Percentiles rank a stretch among this genome's conserved stretches.
phyloP scores from a whole-genome alignment of 1,140 invertebrate species.

The Micrasema longulum region DNA sequence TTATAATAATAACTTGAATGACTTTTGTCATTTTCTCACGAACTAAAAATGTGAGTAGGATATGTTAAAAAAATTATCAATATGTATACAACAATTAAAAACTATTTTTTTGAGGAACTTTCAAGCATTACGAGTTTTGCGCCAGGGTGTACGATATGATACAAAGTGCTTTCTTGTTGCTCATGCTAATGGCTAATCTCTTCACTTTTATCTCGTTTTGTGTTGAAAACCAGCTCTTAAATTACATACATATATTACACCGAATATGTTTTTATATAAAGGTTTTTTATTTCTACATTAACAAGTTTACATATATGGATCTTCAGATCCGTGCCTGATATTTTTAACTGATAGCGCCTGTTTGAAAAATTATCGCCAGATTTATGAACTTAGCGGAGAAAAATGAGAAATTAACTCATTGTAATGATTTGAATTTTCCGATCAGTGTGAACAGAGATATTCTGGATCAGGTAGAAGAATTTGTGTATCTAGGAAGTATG shows the following conservation, averaged over 20 bases:
- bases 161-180: background rate
- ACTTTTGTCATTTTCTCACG: background rate
- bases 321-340: background rate
- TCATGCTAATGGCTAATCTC: slow-evolving; percentile 39
- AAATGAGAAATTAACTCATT: no score
- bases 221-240: slow-evolving; percentile 39
- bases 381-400: background rate
- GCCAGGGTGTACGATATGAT: background rate
- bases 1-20: background rate
- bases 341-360: slow-evolving; percentile 4
- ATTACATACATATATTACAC: slow-evolving; percentile 10
- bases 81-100: background rate
- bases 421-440: no score
- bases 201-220: slow-evolving; percentile 40
- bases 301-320: slow-evolving; percentile 34
- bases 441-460: no score
- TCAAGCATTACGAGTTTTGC: background rate
- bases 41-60: background rate
- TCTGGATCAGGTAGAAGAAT: no score
- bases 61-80: background rate
- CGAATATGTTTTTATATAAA: slow-evolving; percentile 14
- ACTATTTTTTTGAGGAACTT: background rate
- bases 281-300: slow-evolving; percentile 26
- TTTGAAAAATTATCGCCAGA: slow-evolving; percentile 2
- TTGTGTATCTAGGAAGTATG: no score